Base-by-base conservation (phyloP, 2,888 invertebrate species). In the Byasa hedistus region DNA sequence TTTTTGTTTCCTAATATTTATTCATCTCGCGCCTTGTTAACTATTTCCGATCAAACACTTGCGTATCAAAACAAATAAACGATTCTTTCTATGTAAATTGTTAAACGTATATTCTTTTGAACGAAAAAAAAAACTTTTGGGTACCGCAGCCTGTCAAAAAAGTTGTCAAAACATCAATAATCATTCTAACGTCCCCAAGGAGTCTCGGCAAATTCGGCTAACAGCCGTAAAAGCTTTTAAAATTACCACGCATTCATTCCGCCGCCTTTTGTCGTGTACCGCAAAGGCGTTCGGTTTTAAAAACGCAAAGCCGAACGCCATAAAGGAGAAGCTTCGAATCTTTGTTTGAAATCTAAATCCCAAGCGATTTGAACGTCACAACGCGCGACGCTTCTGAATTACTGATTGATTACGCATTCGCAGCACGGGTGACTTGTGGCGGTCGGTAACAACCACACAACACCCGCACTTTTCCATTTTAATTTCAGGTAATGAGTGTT, bases 371-470 rank as follows among this genome's bases (percentile, higher is more conserved):
- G 77, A 81, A 78, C 84, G 85, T 86, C 83, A 86, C 81, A 80
- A 74, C 75, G 76, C 79, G 80, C 80, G 82, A 78, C 82, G 80
- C 83, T 81, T 74, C 82, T 79, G 87, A 82, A 84, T 89, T 85
- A 84, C 89, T 90, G 91, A 91, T 91, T 89, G 91, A 90, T 91
- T 91, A 91, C 89, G 85, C 87, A 89, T 88, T 89, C 90, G 73
- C 79, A 82, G 82, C 87, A 85, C 84, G 84, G 79, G 75, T 83
- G 87, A 84, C 81, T 78, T 78, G 82, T 73, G 76, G 73, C 74
- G 76, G 76, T 23, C 52, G 78, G 76, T 77, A 86, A 54, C 52
- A 54, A 54, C 22, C 21, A 22, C 22, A 54, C n/a, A 54, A 54
- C 22, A 54, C 52, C 48, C 15, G 52, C 23, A 12, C 57, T 61